Percentiles rank a stretch among this genome's conserved stretches.
Evolutionary conservation across 2,113 vertebrate species (phyloP).

Genomic region (Serinus canaria): DNA sequence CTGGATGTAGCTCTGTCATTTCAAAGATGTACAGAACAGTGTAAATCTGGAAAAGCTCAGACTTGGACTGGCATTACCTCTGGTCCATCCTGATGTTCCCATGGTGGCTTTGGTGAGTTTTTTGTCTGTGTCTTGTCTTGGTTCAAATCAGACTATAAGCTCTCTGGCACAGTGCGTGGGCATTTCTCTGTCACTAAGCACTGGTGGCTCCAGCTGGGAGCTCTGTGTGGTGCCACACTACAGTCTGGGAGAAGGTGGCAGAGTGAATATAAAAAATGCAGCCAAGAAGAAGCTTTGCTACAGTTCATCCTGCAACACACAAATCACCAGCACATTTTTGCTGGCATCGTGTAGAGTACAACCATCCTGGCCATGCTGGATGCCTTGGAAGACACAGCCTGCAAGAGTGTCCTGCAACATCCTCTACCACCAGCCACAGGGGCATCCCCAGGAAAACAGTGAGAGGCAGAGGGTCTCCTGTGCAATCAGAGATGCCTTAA

Average conservation of each 20-base stretch:
- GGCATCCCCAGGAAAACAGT: not conserved
- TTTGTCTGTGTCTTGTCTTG: rapidly evolving
- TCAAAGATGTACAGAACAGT: not conserved
- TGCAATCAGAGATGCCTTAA: not conserved
- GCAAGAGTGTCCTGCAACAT: not conserved
- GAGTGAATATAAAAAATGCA: not conserved
- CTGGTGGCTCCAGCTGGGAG: not conserved
- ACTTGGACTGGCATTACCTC: not conserved
- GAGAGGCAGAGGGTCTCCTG: not conserved
- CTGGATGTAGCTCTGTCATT: rapidly evolving
- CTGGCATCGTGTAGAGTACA: not conserved
- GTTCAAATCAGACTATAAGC: not conserved
- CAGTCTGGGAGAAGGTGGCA: not conserved
- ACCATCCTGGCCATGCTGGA: no score
- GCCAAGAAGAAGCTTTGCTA: not conserved
- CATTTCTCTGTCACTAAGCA: not conserved
- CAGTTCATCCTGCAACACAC: not conserved
- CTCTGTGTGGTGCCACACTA: rapidly evolving
- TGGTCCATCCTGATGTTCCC: not conserved
- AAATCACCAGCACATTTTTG: not conserved
- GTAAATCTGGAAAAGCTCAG: not conserved
- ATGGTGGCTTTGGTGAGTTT: not conserved
- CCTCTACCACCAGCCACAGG: not conserved
- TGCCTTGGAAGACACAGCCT: not conserved
- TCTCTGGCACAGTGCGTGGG: rapidly evolving